Base-by-base conservation (phyloP, 2,113 vertebrate species). In the Ursus arctos region DNA sequence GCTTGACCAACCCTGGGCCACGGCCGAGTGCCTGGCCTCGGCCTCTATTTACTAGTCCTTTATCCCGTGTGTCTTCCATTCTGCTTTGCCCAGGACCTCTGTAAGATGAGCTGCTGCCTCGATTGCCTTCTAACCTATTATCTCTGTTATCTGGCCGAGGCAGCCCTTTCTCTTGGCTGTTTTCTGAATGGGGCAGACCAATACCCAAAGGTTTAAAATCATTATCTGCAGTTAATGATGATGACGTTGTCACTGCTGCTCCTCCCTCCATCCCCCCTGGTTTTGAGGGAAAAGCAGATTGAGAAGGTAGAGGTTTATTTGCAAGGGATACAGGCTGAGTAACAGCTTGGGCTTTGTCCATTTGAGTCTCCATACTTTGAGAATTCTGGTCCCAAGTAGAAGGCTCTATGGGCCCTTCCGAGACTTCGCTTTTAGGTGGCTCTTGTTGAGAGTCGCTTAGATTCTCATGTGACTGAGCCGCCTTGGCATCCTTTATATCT, bases 321-420 rank as follows among this genome's bases (percentile, higher is more conserved):
- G 98, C 97, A 98, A 98, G 95, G 97, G 97, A 96, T 13, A 98
- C 91, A 83, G 98, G 91, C 81, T 97, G 97, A 71, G 97, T 98
- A 91, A 98, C 84, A 96, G 98, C 89, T 91, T 99, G 99, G 90
- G 99, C 82, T 98, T 98, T 99, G 95, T 99, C 98, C 59, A 95
- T 97, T 53, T 96, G 98, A 96, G 99, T 98, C 24, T 97, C 99
- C 97, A 99, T 98, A 97, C 97, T 98, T 90, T 99, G 98, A 85
- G 98, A 97, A 97, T 98, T 99, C 97, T 98, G 99, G 0, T 98
- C 98, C 99, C 98, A 99, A 88, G 98, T 97, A 96, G 99, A 99
- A 83, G 98, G 92, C 94, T 98, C 98, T 97, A 98, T 91, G 91
- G 97, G 95, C 71, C 95, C 97, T 98, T 98, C 98, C 95, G 97